Evolutionary conservation across 1,140 invertebrate genomes (phyloP), one percentile per base, ranked within the genome.

Genomic region (Aradophagus sp.): DNA sequence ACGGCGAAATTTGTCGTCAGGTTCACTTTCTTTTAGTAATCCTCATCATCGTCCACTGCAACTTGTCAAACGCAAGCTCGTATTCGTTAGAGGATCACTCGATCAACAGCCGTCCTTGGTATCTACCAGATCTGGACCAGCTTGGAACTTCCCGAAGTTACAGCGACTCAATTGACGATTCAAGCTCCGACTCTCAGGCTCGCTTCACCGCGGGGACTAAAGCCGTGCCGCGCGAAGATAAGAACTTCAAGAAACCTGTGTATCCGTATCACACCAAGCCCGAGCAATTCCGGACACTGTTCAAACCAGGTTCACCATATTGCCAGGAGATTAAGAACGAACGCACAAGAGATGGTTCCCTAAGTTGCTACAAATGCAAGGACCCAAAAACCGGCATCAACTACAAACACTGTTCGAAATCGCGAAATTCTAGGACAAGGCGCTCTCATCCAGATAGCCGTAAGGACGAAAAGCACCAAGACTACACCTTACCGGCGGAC

Each of bases 401-500:
- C 41, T 88, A 82, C 36, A 87, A 88, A 55, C 80, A 86, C 38
- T 89, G 88, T 73, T 84, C 84, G 0, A 87, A 86, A 42, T 50
- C 69, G 1, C 75, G 89, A 73, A 88, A 88, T 6, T 10, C 35
- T 0, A 36, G 69, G 19, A 42, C 41, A 0, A 29, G 69, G 1
- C 14, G 70, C 5, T 66, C 69, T 0, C 39, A 55, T 16, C 7
- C 29, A 7, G 52, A 44, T 0, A 29, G 50, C 10, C 20, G n/a
- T 0, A 17, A 8, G 5, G 35, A 32, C 8, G 6, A 82, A 89
- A 91, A 41, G 92, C n/a, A n/a, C n/a, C n/a, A n/a, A n/a, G 91
- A 74, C 89, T 90, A 0, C 92, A 92, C 77, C 87, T 88, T 13
- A 83, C 88, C 8, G 84, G 39, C 48, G 0, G 73, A 67, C 8